A percentile compares a stretch with the other conserved stretches of the same genome.
These are phyloP conservation scores for Aplysina aerophoba DNA, from an alignment of 37 sponge, comb jelly and placozoan genomes.

Conservation along the genomic window DNA sequence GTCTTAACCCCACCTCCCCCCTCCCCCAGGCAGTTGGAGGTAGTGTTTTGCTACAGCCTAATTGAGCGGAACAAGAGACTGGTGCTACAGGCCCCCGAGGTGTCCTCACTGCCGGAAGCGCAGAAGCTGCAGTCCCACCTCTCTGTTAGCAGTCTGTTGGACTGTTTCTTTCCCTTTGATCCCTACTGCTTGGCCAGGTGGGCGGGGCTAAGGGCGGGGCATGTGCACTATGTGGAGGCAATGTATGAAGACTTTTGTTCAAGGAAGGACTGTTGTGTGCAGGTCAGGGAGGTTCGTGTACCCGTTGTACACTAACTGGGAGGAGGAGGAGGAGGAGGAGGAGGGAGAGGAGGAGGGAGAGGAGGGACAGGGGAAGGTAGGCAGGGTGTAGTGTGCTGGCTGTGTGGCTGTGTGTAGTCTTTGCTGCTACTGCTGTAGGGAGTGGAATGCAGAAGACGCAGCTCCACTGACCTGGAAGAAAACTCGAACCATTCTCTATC, in stretches of 20 bases:
- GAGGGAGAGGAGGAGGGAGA: too few relatives aligned
- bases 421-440: too few relatives aligned
- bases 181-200: slow-evolving; percentile 77
- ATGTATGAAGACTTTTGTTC: not conserved
- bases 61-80: slow-evolving; percentile 85
- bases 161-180: slow-evolving; percentile 85
- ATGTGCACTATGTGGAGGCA: not conserved
- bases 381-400: too few relatives aligned
- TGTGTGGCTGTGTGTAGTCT: too few relatives aligned
- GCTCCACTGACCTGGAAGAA: too few relatives aligned
- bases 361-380: too few relatives aligned
- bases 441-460: too few relatives aligned
- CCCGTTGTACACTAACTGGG: slow-evolving; percentile 60
- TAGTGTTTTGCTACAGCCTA: slow-evolving; percentile 90
- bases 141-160: slow-evolving; percentile 42
- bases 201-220: not conserved
- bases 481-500: not conserved
- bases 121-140: slow-evolving; percentile 14
- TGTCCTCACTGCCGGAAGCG: slow-evolving; percentile 1
- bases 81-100: slow-evolving; percentile 28
- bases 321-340: slow-evolving; percentile 33
- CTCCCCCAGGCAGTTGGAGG: slow-evolving; percentile 44
- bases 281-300: slow-evolving; percentile 51
- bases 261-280: slow-evolving; percentile 4
- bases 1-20: too few relatives aligned